phyloP scores from a whole-genome alignment of 2,888 invertebrate genomes.

The Harpagoxenus sublaevis region DNA sequence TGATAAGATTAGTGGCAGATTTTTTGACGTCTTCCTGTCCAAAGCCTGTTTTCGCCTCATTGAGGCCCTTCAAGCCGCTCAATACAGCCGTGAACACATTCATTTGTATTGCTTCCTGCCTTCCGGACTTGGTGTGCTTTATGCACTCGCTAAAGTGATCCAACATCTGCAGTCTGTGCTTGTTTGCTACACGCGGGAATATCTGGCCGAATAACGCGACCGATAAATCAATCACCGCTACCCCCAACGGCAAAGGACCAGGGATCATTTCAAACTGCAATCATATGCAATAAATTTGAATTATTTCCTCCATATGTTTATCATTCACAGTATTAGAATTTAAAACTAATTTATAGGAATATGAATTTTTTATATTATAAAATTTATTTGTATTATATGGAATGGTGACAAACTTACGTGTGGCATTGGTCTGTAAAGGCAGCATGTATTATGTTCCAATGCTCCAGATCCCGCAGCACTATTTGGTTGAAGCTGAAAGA shows the following conservation, averaged over 20 bases:
- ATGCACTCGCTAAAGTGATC: constrained; percentile 99
- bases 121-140: constrained; percentile 95
- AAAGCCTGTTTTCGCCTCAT: constrained; percentile 94
- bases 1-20: constrained; percentile 93
- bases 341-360: background rate
- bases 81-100: constrained; percentile 98
- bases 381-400: constrained; percentile 1
- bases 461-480: constrained; percentile 98
- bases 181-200: constrained; percentile 97
- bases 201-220: constrained; percentile 97
- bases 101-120: constrained; percentile 98
- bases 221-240: constrained; percentile 98
- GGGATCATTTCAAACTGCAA: constrained; percentile 89
- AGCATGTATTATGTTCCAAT: constrained; percentile 98
- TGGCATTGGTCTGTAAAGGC: constrained; percentile 92
- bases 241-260: constrained; percentile 96
- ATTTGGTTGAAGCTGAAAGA: constrained; percentile 94
- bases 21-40: constrained; percentile 97
- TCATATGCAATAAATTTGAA: background rate
- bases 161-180: constrained; percentile 98
- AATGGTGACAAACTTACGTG: constrained; percentile 84
- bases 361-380: background rate
- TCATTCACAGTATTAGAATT: background rate
- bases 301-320: constrained; percentile 22
- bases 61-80: constrained; percentile 94